Percentiles rank a stretch among this genome's conserved stretches.
Conservation (phyloP, 2,888 invertebrate species). For the Ornithoptera alexandrae region DNA sequence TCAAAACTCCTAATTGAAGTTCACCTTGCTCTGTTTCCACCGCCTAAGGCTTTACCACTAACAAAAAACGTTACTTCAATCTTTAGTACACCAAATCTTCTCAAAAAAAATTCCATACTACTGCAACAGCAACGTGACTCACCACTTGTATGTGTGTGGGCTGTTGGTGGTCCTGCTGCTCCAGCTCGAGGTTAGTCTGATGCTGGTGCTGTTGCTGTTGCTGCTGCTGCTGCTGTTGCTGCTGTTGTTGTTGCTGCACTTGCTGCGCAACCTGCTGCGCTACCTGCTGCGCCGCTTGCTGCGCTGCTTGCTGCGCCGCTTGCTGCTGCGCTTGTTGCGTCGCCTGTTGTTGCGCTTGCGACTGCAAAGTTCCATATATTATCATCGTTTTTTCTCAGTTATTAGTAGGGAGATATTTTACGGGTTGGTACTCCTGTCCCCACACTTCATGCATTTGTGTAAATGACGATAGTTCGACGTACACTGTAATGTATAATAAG, state of each 20-base stretch:
- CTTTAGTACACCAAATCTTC: too few relatives aligned
- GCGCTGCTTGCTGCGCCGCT: constrained; percentile 49
- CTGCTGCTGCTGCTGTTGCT: constrained; percentile 53
- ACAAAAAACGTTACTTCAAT: too few relatives aligned
- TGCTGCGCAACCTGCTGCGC: constrained; percentile 56
- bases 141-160: constrained; percentile 77
- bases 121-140: constrained; percentile 34
- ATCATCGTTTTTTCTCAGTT: too few relatives aligned
- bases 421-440: not conserved
- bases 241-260: constrained; percentile 52
- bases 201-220: constrained; percentile 51
- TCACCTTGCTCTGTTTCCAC: too few relatives aligned
- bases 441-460: not conserved
- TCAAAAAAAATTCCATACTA: too few relatives aligned
- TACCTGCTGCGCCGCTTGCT: constrained; percentile 56
- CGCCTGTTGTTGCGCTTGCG: constrained; percentile 53
- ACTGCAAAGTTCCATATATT: constrained; percentile 16
- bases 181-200: constrained; percentile 62
- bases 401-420: too few relatives aligned
- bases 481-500: too few relatives aligned
- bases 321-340: constrained; percentile 50
- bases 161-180: constrained; percentile 71
- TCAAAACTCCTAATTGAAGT: too few relatives aligned
- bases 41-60: too few relatives aligned
- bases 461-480: not conserved